phyloP scores from a whole-genome alignment of 2,113 vertebrate genomes.

The Siniperca knerii region DNA sequence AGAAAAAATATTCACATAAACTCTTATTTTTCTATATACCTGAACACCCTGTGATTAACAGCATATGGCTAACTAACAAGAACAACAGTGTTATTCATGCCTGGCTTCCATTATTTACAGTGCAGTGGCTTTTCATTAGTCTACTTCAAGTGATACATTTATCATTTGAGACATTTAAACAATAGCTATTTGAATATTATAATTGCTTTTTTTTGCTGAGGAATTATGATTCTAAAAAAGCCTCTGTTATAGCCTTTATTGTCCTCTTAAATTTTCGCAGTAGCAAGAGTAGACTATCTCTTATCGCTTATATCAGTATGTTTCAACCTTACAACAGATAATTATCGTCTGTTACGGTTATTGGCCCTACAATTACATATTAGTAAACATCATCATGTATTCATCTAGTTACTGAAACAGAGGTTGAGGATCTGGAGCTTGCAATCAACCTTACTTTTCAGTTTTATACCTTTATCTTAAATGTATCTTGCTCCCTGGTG shows the following conservation, averaged over 20 bases:
- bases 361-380: too few species aligned
- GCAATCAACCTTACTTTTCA: too few species aligned
- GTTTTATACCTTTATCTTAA: too few species aligned
- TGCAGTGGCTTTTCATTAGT: background rate
- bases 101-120: background rate
- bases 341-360: too few species aligned
- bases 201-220: background rate
- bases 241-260: too few species aligned
- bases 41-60: background rate
- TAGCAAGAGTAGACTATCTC: too few species aligned
- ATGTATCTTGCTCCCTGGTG: background rate
- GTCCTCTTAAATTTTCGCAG: too few species aligned
- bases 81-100: background rate
- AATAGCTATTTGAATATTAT: background rate
- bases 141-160: background rate
- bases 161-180: background rate
- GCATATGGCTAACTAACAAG: background rate
- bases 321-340: too few species aligned
- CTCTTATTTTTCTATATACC: background rate
- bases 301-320: too few species aligned
- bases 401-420: background rate
- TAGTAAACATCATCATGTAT: background rate
- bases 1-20: background rate
- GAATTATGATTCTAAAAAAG: background rate
- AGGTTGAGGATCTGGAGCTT: too few species aligned